phyloP scores from a whole-genome alignment of 1,140 invertebrate species.

The Tachypleus tridentatus region DNA sequence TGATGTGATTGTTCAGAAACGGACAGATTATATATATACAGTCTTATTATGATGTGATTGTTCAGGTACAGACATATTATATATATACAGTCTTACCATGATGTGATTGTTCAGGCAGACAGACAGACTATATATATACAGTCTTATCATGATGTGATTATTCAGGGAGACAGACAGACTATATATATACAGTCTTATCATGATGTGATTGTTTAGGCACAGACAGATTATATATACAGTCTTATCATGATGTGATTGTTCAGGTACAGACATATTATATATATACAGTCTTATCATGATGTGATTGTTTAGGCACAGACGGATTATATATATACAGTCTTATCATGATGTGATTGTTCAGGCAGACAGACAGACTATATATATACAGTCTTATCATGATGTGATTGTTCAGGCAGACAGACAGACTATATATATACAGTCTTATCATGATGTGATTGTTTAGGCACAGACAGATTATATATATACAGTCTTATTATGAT shows the following conservation, averaged over 20 bases:
- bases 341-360: conserved; percentile 14
- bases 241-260: no score
- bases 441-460: no score
- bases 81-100: conserved; percentile 49
- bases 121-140: conserved; percentile 31
- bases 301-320: conserved; percentile 37
- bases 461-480: conserved; percentile 34
- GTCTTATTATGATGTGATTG: no score
- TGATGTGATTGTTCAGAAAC: conserved; percentile 41
- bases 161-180: conserved; percentile 33
- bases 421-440: conserved; percentile 30
- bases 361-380: conserved; percentile 33
- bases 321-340: conserved; percentile 31
- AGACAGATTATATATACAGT: conserved; percentile 35
- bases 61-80: conserved; percentile 33
- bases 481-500: conserved; percentile 48
- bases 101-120: conserved; percentile 38
- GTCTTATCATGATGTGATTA: no score
- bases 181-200: conserved; percentile 48
- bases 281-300: conserved; percentile 49
- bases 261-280: conserved; percentile 34
- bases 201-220: conserved; percentile 40
- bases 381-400: conserved; percentile 49
- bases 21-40: conserved; percentile 35
- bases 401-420: conserved; percentile 36